Evolutionary conservation across 1,140 invertebrate genomes (phyloP).

Genomic region (Drosophila parabipectinata): DNA sequence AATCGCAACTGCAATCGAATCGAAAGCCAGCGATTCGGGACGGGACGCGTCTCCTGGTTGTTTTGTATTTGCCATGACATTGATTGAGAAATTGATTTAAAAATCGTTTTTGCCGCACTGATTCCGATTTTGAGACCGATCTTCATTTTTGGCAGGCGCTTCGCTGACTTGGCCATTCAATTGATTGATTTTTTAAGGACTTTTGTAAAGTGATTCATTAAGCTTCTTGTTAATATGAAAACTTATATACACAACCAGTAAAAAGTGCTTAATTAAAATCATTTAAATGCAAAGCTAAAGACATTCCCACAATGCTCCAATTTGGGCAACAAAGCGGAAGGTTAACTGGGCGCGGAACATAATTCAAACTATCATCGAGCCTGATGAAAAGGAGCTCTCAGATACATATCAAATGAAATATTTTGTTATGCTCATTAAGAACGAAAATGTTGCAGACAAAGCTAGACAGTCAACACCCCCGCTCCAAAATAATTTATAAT

Average conservation of each 20-base stretch:
- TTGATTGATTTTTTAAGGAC: slow-evolving; percentile 41
- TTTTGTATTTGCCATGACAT: slow-evolving; percentile 62
- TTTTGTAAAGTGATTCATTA: slow-evolving; percentile 17
- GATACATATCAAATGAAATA: slow-evolving; percentile 73
- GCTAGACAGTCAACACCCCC: slow-evolving; percentile 59
- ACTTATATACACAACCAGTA: background rate
- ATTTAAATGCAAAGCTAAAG: slow-evolving; percentile 10
- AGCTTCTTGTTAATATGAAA: background rate
- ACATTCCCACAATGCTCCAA: slow-evolving; percentile 14
- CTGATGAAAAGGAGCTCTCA: slow-evolving; percentile 62
- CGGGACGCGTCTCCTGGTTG: slow-evolving; percentile 5
- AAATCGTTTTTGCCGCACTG: slow-evolving; percentile 66
- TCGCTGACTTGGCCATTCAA: slow-evolving; percentile 40
- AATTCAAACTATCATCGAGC: slow-evolving; percentile 59
- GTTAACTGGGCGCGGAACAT: slow-evolving; percentile 44
- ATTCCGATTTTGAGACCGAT: slow-evolving; percentile 51
- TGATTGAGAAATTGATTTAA: slow-evolving; percentile 83
- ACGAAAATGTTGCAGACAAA: slow-evolving; percentile 21
- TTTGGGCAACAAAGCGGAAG: slow-evolving; percentile 23
- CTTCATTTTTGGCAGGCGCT: slow-evolving; percentile 49
- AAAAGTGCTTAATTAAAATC: background rate
- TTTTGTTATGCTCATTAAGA: slow-evolving; percentile 77
- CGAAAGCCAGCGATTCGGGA: background rate
- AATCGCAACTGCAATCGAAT: slow-evolving; percentile 46
- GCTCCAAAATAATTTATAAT: slow-evolving; percentile 76